Evolutionary conservation across 2,888 invertebrate genomes (phyloP).

Genomic region (Cantharis nigra): DNA sequence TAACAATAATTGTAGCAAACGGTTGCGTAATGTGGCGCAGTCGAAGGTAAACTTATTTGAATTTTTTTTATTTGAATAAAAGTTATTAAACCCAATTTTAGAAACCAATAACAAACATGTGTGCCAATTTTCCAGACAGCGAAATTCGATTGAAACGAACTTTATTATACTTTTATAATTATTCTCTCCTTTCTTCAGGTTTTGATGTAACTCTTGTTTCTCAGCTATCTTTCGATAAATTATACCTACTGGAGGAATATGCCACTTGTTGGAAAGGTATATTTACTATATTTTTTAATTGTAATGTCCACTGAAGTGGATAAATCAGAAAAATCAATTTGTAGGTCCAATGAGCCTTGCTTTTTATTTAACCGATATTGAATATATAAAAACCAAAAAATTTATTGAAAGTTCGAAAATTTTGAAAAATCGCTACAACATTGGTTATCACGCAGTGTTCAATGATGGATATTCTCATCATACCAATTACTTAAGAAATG

Average conservation of each 20-base stretch:
- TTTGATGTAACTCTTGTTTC: slow-evolving; percentile 87
- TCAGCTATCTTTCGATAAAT: slow-evolving; percentile 84
- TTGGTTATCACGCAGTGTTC: slow-evolving; percentile 89
- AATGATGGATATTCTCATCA: slow-evolving; percentile 90
- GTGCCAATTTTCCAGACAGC: slow-evolving; percentile 78
- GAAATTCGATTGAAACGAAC: slow-evolving; percentile 75
- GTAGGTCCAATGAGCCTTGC: slow-evolving; percentile 84
- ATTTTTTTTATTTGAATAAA: neutral
- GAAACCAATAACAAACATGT: slow-evolving; percentile 81
- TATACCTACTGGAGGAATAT: slow-evolving; percentile 81
- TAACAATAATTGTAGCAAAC: neutral
- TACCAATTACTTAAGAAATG: slow-evolving; percentile 86
- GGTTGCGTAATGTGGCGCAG: neutral
- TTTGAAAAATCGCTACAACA: slow-evolving; percentile 74
- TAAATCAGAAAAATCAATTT: neutral
- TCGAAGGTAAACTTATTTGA: neutral
- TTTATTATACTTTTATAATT: slow-evolving; percentile 81
- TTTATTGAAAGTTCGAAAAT: slow-evolving; percentile 77
- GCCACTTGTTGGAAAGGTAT: slow-evolving; percentile 82
- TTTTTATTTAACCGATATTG: slow-evolving; percentile 85
- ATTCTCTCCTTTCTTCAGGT: slow-evolving; percentile 64
- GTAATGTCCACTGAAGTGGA: too few relatives aligned
- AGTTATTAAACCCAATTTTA: slow-evolving; percentile 61
- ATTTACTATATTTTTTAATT: too few relatives aligned
- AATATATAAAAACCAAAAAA: slow-evolving; percentile 76